Conservation (phyloP, 2,113 vertebrate genomes). For the Dasyornis broadbenti region DNA sequence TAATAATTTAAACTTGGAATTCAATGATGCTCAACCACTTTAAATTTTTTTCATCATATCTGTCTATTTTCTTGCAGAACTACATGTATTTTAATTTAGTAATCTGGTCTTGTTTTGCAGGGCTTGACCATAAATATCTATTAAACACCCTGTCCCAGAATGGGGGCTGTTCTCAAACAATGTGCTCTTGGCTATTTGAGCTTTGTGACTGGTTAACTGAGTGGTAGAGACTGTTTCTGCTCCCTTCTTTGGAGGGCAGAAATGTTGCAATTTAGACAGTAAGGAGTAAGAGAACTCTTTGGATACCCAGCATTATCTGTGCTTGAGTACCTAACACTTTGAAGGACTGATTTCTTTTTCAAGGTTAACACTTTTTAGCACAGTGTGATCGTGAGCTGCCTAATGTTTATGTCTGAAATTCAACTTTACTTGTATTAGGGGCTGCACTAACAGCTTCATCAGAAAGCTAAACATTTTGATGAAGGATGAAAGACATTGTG, state of each 20-base stretch:
- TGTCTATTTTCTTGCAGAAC: not conserved
- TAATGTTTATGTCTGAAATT: not conserved
- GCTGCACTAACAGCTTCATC: not conserved
- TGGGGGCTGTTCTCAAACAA: not conserved
- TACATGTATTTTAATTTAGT: not conserved
- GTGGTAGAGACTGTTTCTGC: not conserved
- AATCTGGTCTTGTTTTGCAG: not conserved
- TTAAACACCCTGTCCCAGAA: not conserved
- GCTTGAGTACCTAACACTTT: not conserved
- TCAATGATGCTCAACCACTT: not conserved
- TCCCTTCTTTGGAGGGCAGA: not conserved
- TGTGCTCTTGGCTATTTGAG: rapidly evolving
- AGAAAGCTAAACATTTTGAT: not conserved
- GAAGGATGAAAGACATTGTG: not conserved
- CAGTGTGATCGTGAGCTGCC: not conserved
- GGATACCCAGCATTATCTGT: not conserved
- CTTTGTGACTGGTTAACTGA: not conserved
- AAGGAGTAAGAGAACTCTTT: not conserved
- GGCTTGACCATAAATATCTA: not conserved
- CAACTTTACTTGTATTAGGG: not conserved
- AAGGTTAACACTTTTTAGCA: not conserved
- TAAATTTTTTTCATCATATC: not conserved
- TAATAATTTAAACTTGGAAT: not conserved
- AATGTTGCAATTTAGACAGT: not conserved
- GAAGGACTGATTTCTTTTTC: not conserved